Evolutionary conservation across 1,140 invertebrate species (phyloP).

Genomic region (Zaprionus camerounensis): DNA sequence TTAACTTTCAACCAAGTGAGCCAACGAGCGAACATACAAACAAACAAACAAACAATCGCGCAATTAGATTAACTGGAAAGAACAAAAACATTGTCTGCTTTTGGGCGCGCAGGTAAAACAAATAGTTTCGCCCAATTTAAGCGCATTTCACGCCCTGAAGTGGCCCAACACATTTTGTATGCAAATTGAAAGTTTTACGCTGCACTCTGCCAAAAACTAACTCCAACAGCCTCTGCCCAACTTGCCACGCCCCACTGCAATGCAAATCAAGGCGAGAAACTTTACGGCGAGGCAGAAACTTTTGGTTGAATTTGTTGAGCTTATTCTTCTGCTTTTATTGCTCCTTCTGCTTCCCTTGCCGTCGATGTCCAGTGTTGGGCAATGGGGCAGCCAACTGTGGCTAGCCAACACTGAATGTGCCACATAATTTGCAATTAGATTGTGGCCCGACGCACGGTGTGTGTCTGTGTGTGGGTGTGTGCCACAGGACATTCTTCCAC

Average conservation of each 20-base stretch:
- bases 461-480: background rate
- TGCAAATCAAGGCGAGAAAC: constrained; percentile 29
- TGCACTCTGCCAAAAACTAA: constrained; percentile 11
- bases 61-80: background rate
- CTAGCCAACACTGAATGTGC: constrained; percentile 44
- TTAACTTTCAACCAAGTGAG: background rate
- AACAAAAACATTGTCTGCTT: constrained; percentile 17
- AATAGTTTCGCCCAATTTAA: constrained; percentile 3
- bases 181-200: constrained; percentile 57
- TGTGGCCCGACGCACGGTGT: constrained; percentile 29
- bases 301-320: constrained; percentile 5
- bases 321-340: background rate
- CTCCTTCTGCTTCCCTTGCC: background rate
- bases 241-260: background rate
- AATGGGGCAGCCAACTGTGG: constrained; percentile 1
- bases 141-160: constrained; percentile 7
- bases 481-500: constrained; percentile 40
- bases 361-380: constrained; percentile 17
- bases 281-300: constrained; percentile 16
- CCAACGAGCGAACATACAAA: background rate
- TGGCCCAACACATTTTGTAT: constrained; percentile 49
- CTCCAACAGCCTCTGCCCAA: background rate
- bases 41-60: background rate
- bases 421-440: constrained; percentile 74
- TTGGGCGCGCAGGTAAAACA: constrained; percentile 8